Evolutionary conservation across 2,797 vertebrate genomes (phyloP), one percentile per base, ranked within the genome.

Genomic region (Apogon talboti): DNA sequence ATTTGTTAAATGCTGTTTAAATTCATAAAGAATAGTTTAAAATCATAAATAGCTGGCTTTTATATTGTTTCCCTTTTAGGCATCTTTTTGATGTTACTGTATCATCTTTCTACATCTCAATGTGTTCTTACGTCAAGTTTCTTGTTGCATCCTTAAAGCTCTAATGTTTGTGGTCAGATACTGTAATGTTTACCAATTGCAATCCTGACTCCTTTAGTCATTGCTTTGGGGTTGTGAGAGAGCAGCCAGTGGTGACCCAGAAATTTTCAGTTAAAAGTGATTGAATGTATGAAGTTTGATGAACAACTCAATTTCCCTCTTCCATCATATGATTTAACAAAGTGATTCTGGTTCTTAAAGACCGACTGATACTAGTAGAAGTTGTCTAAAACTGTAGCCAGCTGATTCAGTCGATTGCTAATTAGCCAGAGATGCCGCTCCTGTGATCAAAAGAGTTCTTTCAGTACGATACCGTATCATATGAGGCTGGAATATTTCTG

Each of bases 401-500:
- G 6, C 6, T 33, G 2, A 41, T 4, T 40, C 16, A 4, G 15
- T 40, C 7, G 16, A 53, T 14, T 55, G 24, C 2, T 41, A 60
- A 14, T 37, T 47, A 30, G n/a, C 21, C 11, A n/a, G 11, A 45
- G 12, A 66, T 46, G 37, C 15, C 5, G 16, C n/a, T 51, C 11
- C 15, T 15, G 16, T 18, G 35, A 65, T 66, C 30, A 44, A 61
- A 71, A 30, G 19, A 55, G 7, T 10, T 45, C 14, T 19, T 53
- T 41, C 13, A 21, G 19, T 57, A 35, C 30, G 19, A 9, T 30
- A 24, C 35, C 19, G n/a, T 15, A 15, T 66, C 47, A 66, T 48
- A 48, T 7, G 14, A 55, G 15, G 11, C 21, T 46, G 19, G 57
- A 66, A 53, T 40, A 24, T 21, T 14, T 13, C 7, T 16, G 18